phyloP scores from a whole-genome alignment of 1,140 invertebrate genomes.

The Drosophila nigrodunni region DNA sequence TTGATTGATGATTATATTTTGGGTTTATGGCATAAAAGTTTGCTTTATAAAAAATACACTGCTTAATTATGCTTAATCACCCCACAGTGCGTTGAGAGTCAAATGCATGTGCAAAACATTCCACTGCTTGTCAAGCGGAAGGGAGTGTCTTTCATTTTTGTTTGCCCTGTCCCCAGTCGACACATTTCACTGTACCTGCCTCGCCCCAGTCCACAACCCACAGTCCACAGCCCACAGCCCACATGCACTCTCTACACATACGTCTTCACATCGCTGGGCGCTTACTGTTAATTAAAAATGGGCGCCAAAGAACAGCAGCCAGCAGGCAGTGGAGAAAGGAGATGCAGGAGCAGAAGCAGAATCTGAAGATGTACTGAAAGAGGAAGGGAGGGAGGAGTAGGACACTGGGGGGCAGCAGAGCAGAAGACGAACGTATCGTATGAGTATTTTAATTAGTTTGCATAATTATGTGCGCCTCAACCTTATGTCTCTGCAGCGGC shows the following conservation, averaged over 20 bases:
- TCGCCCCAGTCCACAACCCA: not conserved
- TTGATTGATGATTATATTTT: too few relatives aligned
- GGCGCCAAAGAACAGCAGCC: constrained; percentile 56
- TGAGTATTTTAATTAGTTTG: constrained; percentile 84
- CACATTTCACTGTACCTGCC: constrained; percentile 28
- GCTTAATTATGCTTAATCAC: too few relatives aligned
- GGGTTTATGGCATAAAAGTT: too few relatives aligned
- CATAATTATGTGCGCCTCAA: constrained; percentile 74
- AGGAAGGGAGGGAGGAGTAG: not conserved
- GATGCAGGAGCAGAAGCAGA: constrained; percentile 12
- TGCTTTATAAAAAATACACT: too few relatives aligned
- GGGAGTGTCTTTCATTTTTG: constrained; percentile 83
- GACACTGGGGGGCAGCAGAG: constrained; percentile 10
- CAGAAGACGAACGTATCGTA: constrained; percentile 68
- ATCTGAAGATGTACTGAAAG: not conserved
- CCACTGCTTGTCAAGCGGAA: constrained; percentile 79
- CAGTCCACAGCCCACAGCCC: too few relatives aligned
- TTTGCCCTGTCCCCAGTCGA: constrained; percentile 62
- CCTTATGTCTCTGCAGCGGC: constrained; percentile 1
- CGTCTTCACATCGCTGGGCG: constrained; percentile 54
- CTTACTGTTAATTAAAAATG: constrained; percentile 83
- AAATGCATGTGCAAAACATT: constrained; percentile 77
- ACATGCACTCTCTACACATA: not conserved
- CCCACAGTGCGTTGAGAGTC: constrained; percentile 58
- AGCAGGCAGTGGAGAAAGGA: constrained; percentile 38